phyloP scores from a whole-genome alignment of 2,888 invertebrate genomes.

The Andrena flavipes region DNA sequence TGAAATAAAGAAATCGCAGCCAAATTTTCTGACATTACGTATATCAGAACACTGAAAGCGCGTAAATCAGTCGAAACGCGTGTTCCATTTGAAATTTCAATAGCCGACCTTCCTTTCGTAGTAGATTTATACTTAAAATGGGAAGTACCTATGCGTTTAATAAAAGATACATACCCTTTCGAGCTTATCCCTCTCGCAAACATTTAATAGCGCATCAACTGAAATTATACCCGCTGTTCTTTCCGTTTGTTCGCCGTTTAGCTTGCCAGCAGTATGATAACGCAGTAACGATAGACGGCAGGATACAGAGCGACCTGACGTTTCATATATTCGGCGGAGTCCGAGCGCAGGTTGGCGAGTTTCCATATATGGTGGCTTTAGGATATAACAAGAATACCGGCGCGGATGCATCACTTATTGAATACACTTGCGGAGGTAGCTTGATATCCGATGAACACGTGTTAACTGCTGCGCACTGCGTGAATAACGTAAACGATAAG shows the following conservation, averaged over 20 bases:
- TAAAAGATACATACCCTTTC: neutral
- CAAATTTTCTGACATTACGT: no score
- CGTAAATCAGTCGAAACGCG: conserved; percentile 11
- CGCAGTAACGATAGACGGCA: conserved; percentile 55
- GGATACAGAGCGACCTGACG: no score
- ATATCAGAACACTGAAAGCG: neutral
- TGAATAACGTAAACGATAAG: conserved; percentile 66
- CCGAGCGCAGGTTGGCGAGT: conserved; percentile 64
- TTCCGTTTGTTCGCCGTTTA: conserved; percentile 42
- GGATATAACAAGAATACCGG: conserved; percentile 69
- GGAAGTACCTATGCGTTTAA: neutral
- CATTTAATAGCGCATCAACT: neutral
- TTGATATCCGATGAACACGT: conserved; percentile 77
- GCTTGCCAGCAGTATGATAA: conserved; percentile 78
- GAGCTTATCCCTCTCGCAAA: neutral
- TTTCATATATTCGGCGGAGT: no score
- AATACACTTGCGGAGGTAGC: conserved; percentile 79
- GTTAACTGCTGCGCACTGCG: conserved; percentile 82
- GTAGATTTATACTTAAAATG: conserved; percentile 1
- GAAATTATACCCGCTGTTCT: neutral
- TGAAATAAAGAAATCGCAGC: no score
- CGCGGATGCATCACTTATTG: conserved; percentile 52
- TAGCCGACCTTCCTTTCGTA: neutral
- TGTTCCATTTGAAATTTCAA: conserved; percentile 29
- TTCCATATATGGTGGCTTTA: conserved; percentile 79